A percentile compares a stretch with the other conserved stretches of the same genome.
These are phyloP conservation scores for Macrophya alboannulata DNA, from an alignment of 2,888 invertebrate species.

Conservation along the genomic window DNA sequence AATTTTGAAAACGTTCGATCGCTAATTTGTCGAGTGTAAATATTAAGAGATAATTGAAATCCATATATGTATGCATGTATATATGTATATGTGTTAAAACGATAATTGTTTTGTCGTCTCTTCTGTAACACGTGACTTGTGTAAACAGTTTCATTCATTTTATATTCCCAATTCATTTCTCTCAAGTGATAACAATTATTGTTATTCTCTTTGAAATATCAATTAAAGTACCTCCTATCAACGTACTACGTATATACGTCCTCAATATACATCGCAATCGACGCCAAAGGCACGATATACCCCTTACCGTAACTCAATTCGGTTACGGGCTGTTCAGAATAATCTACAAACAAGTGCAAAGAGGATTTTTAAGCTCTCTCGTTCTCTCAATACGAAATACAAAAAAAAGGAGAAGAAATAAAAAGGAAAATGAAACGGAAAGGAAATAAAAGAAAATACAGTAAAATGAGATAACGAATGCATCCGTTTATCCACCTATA, in stretches of 20 bases:
- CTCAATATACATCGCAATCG: neutral
- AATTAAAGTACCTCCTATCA: neutral
- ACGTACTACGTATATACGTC: neutral
- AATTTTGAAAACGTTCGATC: neutral
- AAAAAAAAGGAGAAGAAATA: too few species aligned
- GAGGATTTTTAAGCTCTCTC: neutral
- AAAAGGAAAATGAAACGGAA: too few species aligned
- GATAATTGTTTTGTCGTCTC: neutral
- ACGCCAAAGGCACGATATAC: neutral
- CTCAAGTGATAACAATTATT: slow-evolving; percentile 6
- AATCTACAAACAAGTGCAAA: neutral
- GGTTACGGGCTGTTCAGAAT: neutral
- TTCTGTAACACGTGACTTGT: neutral
- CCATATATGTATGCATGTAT: neutral
- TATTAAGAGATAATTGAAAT: slow-evolving; percentile 17
- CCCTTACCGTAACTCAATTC: neutral
- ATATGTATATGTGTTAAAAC: neutral
- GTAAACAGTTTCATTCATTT: slow-evolving; percentile 13
- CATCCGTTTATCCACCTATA: neutral
- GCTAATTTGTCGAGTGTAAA: slow-evolving; percentile 3
- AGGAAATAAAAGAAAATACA: too few species aligned
- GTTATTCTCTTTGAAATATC: slow-evolving; percentile 8
- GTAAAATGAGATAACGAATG: neutral
- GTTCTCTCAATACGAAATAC: too few species aligned
- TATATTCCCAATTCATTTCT: slow-evolving; percentile 21